Base-by-base conservation (phyloP, 1,140 invertebrate genomes). In the Drosophila nasuta region DNA sequence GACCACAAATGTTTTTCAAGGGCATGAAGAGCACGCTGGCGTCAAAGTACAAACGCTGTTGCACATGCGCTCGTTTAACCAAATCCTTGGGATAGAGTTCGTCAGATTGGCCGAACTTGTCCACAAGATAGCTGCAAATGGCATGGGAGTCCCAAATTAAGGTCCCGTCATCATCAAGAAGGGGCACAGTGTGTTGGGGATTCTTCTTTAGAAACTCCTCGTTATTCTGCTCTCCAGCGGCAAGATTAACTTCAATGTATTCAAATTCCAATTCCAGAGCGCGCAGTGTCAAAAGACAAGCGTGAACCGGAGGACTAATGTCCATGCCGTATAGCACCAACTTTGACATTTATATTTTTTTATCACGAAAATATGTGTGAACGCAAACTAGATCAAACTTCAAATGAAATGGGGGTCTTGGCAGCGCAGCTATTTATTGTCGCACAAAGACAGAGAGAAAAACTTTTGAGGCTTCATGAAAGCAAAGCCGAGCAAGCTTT, bases 31-130 rank as follows among this genome's bases (percentile, higher is more conserved):
- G 79, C 7, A 93, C 93, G 41, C 94, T 94, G 20, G 94, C 91
- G 73, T 95, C 94, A 76, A 95, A 96, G 85, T 94, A 93, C 15
- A 95, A 76, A 11, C 93, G 91, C 65, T 94, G 93, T 70, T 95
- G 92, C 3, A 95, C 93, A 3, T 93, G 43, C 2, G 94, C 94
- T 20, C 95, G 79, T 69, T 77, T 64, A 8, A 65, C 33, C 15
- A 82, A 80, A 81, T 95, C 94, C 71, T 93, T 93, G 5, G 95
- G 94, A 82, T 95, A 95, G 0, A 95, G 79, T 3, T 90, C 82
- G 77, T 94, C 93, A 45, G 93, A 81, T 63, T 94, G 93, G 30
- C 83, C 94, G 81, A 95, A 95, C 82, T 94, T 94, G 20, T 92
- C 93, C 7, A 93, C 93, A 56, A 96, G 78, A 79, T 96, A 95